A percentile compares a stretch with the other conserved stretches of the same genome.
Conservation (phyloP, 1,140 invertebrate genomes). For the Eumeta japonica region DNA sequence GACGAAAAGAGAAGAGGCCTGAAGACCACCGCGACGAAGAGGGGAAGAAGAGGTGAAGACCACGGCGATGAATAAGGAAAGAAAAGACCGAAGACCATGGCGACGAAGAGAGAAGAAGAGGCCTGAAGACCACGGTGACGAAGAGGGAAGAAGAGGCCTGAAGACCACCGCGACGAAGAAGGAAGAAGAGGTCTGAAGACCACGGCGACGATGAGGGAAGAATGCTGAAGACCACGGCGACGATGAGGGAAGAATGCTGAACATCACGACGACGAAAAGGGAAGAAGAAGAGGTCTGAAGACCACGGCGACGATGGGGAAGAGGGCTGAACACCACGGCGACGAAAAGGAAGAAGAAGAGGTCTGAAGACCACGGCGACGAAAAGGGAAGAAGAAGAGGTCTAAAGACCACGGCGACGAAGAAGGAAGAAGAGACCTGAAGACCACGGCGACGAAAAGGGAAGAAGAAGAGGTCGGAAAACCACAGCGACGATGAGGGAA, state of each 20-base stretch:
- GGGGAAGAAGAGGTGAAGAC: not conserved
- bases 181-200: conserved; percentile 2
- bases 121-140: not conserved
- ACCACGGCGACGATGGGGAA: conserved; percentile 4
- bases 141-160: not conserved
- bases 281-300: conserved; percentile 6
- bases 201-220: not conserved
- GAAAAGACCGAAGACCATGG: not conserved
- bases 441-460: no score
- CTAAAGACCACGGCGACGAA: conserved; percentile 5
- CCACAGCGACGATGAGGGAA: not conserved
- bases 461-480: conserved; percentile 5
- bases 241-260: conserved; percentile 2
- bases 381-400: conserved; percentile 7
- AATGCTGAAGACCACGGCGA: conserved; percentile 3
- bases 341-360: conserved; percentile 4
- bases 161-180: conserved; percentile 7
- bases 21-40: not conserved
- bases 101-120: not conserved
- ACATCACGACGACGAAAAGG: no score
- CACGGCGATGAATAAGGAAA: not conserved
- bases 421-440: no score
- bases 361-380: not conserved
- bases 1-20: not conserved
- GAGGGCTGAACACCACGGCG: not conserved